Evolutionary conservation across 2,797 vertebrate species (phyloP), one percentile per base, ranked within the genome.

Genomic region (Hirundo rustica): DNA sequence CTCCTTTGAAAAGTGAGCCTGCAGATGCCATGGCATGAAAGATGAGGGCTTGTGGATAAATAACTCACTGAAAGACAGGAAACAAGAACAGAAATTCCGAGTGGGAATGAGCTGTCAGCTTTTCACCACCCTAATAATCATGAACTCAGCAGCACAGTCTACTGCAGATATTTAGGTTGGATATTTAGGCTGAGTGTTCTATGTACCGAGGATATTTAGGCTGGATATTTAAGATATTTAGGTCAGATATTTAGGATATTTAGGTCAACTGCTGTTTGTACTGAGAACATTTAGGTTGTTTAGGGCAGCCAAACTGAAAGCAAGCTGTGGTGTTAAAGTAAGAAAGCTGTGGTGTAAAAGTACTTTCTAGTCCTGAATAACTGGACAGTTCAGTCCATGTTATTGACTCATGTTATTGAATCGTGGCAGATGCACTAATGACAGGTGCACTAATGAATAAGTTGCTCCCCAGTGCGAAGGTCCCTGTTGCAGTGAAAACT

Each of bases 381-480:
- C 44, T 14, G 36, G 64, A 7, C 54, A 65, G 38, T 21, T 53
- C 77, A 86, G 65, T 11, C 10, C 34, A 2, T 3, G 61, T 19
- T n/a, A 29, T 0, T 83, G 65, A 84, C 11, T 50, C 47, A n/a
- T 1, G 17, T 23, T 29, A 42, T 0, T 36, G 71, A 51, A 27
- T 51, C 71, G 60, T 5, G 62, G 44, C 25, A 53, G 78, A 26
- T 29, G 30, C 20, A 30, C 29, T 70, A 50, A 70, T 14, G 66
- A 54, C 80, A 86, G 38, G 50, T 38, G 36, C 36, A 38, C 38
- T 12, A 38, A 38, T 38, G 51, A 34, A 50, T 3, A 10, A 70
- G 65, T 73, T 66, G 72, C 68, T 53, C 13, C 22, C 32, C 26
- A 1, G 0, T 0, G 0, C 36, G 27, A 89, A 89, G 14, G n/a